Conservation (phyloP, 2,113 vertebrate genomes). For the human region GRCh38 chr1:100627501-100628000, state of each 20-base stretch:
- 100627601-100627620: not conserved
- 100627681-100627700: not conserved
- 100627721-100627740: not conserved
- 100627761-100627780: not conserved
- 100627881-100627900: not conserved
- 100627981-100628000: not conserved
- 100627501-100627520: not conserved
- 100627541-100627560: too few relatives aligned
- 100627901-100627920: not conserved
- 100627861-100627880: not conserved
- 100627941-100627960: not conserved
- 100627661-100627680: not conserved
- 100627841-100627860: not conserved
- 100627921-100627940: rapidly evolving
- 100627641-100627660: not conserved
- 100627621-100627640: not conserved
- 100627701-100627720: not conserved
- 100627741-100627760: too few relatives aligned
- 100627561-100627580: not conserved
- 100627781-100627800: not conserved
- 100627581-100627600: not conserved
- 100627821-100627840: not conserved
- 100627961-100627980: not conserved
- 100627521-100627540: not conserved
- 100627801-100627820: not conserved